Conservation (phyloP, 2,113 vertebrate genomes). For the Anhinga anhinga region DNA sequence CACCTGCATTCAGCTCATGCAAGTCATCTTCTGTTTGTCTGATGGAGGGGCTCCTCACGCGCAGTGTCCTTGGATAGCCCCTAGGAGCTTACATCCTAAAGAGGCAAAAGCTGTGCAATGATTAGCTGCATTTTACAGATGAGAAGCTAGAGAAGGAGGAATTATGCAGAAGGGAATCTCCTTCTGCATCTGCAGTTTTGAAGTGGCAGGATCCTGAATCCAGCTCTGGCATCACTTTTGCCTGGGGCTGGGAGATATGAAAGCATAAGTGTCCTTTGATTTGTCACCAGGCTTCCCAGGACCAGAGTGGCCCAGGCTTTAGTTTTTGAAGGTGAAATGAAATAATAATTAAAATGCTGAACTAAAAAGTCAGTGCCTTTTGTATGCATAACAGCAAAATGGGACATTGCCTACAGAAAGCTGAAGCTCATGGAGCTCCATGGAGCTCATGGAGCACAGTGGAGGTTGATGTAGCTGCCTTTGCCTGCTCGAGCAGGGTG, state of each 20-base stretch:
- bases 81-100: background rate
- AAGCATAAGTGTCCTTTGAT: background rate
- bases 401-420: background rate
- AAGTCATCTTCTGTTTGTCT: background rate
- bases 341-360: background rate
- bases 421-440: background rate
- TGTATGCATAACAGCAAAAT: background rate
- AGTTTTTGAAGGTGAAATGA: background rate
- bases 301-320: background rate
- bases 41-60: background rate
- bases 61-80: background rate
- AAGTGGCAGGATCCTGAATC: background rate
- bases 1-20: background rate
- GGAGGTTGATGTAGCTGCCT: background rate
- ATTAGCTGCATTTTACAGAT: background rate
- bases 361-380: background rate
- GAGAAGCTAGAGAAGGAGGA: background rate
- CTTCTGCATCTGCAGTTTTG: background rate
- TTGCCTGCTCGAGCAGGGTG: background rate
- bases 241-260: background rate
- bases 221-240: background rate
- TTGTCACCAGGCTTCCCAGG: background rate
- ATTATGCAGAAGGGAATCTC: background rate
- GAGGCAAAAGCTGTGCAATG: background rate
- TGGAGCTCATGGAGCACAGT: background rate